Evolutionary conservation across 2,113 vertebrate genomes (phyloP), one percentile per base, ranked within the genome.

Genomic region (Microtus richardsoni): DNA sequence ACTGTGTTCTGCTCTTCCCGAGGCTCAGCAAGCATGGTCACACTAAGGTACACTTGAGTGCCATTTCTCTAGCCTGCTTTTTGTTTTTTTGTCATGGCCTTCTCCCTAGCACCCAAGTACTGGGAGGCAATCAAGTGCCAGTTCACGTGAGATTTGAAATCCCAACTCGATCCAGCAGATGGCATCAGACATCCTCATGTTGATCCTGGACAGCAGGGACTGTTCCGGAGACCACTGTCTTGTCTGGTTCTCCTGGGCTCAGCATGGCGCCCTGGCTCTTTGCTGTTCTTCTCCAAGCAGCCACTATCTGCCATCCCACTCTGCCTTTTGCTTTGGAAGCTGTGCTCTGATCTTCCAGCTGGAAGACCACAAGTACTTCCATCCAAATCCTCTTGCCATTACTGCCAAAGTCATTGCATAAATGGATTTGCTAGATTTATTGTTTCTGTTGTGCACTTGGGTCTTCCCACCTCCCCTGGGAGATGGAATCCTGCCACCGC

Each of bases 301-400:
- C 70, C 44, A 91, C 95, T 97, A 54, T 95, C 95, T 96, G 96
- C 75, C 93, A 94, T 82, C 92, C 54, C 83, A 86, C 71, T 83
- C 33, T 91, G 96, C 96, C 88, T 75, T 33, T 54, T 30, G 78
- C 95, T 96, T 97, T 95, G 93, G 97, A 98, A 94, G 83, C 82
- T 96, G 91, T 96, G 94, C 62, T 93, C 70, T 79, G 47, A 73
- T 97, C 85, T 97, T 98, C 94, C 96, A 98, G 77, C 91, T 98
- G 97, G 97, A 98, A 97, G 90, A 90, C 28, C 39, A 44, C 54
- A 41, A 70, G 95, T 82, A 9, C 22, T 97, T 96, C 92, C 4
- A 39, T 96, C 90, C 96, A 97, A 94, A 93, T 95, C 30, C 30
- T 91, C 44, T 88, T 30, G 71, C 80, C 93, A 89, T 77, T 39